These are phyloP conservation scores for Hypena proboscidalis DNA, from an alignment of 2,888 invertebrate species.

Conservation along the genomic window DNA sequence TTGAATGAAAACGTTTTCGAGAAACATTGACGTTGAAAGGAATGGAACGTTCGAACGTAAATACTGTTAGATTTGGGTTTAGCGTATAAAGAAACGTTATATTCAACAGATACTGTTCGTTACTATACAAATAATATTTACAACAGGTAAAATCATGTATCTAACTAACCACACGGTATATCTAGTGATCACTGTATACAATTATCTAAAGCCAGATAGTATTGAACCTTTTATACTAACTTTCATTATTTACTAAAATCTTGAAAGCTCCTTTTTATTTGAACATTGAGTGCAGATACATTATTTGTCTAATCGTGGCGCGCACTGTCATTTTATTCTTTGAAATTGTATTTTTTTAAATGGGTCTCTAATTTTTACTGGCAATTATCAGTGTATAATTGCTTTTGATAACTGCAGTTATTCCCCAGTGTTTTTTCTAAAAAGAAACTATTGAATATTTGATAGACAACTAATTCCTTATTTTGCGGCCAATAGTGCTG, in stretches of 20 bases:
- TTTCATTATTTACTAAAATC: conserved; percentile 80
- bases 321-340: conserved; percentile 66
- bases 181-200: conserved; percentile 80
- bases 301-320: conserved; percentile 82
- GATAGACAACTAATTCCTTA: conserved; percentile 9
- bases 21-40: conserved; percentile 37
- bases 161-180: conserved; percentile 59
- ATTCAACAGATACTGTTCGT: conserved; percentile 59
- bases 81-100: conserved; percentile 55
- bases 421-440: conserved; percentile 4
- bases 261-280: conserved; percentile 85
- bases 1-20: conserved; percentile 39
- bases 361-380: conserved; percentile 11
- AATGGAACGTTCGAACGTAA: conserved; percentile 36
- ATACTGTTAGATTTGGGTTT: conserved; percentile 50
- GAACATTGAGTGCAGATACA: conserved; percentile 84
- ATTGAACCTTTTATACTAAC: conserved; percentile 79
- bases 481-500: conserved; percentile 32
- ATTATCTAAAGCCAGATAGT: conserved; percentile 83
- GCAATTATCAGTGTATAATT: conserved; percentile 10
- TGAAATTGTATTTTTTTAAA: conserved; percentile 11
- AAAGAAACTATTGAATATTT: conserved; percentile 12
- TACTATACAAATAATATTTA: conserved; percentile 69
- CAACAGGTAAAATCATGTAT: conserved; percentile 54
- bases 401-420: conserved; percentile 16